Conservation (phyloP, 1,140 invertebrate species). For the Trinorchestia longiramus region DNA sequence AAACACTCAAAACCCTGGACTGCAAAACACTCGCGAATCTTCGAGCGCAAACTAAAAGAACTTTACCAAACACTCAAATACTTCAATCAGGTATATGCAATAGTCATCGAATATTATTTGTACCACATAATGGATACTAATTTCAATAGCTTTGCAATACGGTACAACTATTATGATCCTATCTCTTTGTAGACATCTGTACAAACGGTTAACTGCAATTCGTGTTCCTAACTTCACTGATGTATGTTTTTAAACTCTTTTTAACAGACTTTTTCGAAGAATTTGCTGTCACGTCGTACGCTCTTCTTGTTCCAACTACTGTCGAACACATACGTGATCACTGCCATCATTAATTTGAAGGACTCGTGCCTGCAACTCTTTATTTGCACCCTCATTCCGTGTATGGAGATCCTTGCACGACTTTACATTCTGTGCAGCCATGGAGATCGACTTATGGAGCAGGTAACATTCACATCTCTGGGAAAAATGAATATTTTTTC, state of each 20-base stretch:
- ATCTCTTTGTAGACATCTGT: neutral
- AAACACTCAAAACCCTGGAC: neutral
- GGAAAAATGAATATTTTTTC: neutral
- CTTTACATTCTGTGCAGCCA: constrained; percentile 13
- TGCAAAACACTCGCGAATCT: neutral
- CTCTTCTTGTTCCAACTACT: constrained; percentile 12
- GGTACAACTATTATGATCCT: neutral
- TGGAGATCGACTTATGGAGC: neutral
- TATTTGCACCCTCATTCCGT: neutral
- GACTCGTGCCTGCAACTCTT: neutral
- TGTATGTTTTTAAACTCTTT: neutral
- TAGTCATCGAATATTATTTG: neutral
- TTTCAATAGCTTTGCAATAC: neutral
- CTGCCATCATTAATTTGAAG: neutral
- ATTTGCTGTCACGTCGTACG: neutral
- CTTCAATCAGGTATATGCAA: constrained; percentile 29
- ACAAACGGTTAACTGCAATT: neutral
- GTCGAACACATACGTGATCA: neutral
- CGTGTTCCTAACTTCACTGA: neutral
- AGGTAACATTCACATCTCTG: neutral
- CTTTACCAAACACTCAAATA: neutral
- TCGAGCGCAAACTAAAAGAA: neutral
- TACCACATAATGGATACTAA: neutral
- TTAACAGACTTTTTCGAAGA: constrained; percentile 20
- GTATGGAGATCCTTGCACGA: neutral